Percentiles rank a stretch among this genome's conserved stretches.
Evolutionary conservation across 2,113 vertebrate genomes (phyloP).

Genomic region (Pseudopipra pipra): DNA sequence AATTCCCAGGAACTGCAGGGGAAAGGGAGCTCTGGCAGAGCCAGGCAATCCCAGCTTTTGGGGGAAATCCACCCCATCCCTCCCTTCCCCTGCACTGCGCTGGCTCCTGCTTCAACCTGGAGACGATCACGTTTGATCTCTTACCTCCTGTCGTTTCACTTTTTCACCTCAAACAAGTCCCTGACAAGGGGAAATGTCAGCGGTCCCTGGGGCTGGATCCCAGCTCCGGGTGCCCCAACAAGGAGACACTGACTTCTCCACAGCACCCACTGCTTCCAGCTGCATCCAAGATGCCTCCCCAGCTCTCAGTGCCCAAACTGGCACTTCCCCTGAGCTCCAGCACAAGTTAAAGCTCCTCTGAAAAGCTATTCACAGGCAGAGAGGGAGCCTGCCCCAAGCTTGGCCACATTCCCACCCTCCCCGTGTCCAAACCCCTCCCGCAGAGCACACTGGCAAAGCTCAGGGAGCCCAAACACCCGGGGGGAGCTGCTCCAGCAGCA

Average conservation of each 20-base stretch:
- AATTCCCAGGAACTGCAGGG: not conserved
- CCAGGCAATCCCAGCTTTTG: not conserved
- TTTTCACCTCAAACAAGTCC: slow-evolving; percentile 1
- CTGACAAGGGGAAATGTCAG: not conserved
- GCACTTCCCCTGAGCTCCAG: not conserved
- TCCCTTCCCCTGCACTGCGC: not conserved
- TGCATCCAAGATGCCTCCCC: not conserved
- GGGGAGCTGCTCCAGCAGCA: not conserved
- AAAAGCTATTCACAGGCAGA: not conserved
- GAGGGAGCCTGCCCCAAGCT: not conserved
- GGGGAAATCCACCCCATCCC: not conserved
- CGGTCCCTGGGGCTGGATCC: not conserved
- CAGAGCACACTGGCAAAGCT: not conserved
- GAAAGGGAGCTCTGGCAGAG: not conserved
- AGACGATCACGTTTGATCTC: not conserved
- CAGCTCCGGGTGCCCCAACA: not conserved
- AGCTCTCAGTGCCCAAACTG: not conserved
- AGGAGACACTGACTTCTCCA: fast-evolving
- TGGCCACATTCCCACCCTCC: not conserved
- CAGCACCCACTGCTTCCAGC: not conserved
- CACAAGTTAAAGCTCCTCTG: not conserved
- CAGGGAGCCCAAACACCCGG: not conserved
- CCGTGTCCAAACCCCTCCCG: fast-evolving
- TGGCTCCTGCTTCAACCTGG: not conserved
- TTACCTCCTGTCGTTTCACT: slow-evolving; percentile 30